Conservation (phyloP, 2,888 invertebrate genomes). For the Eilema depressum region DNA sequence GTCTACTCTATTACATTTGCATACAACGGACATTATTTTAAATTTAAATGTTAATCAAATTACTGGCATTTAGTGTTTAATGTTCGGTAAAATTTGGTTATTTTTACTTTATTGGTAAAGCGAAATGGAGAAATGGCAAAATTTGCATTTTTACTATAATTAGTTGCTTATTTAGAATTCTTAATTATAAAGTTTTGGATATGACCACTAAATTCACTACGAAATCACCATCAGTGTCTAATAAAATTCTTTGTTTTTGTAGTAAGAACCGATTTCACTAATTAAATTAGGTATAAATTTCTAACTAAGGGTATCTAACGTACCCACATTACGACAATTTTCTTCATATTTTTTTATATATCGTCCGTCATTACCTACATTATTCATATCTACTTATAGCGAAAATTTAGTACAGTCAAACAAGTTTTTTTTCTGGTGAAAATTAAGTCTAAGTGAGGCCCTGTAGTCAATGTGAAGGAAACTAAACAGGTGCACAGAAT, state of each 20-base stretch:
- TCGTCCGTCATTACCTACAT: too few relatives aligned
- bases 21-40: slow-evolving; percentile 50
- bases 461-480: slow-evolving; percentile 48
- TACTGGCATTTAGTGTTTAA: slow-evolving; percentile 47
- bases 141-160: slow-evolving; percentile 17
- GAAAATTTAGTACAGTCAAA: too few relatives aligned
- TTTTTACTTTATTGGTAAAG: slow-evolving; percentile 14
- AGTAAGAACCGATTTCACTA: not conserved
- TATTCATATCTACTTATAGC: too few relatives aligned
- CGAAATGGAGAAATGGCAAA: slow-evolving; percentile 10
- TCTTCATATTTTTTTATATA: not conserved
- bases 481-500: slow-evolving; percentile 57
- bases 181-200: not conserved
- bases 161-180: not conserved
- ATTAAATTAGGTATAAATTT: too few relatives aligned
- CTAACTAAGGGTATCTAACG: too few relatives aligned
- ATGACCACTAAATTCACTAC: not conserved
- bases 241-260: not conserved
- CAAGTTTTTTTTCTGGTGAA: not conserved
- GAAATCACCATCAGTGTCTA: not conserved
- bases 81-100: slow-evolving; percentile 36
- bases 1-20: slow-evolving; percentile 50
- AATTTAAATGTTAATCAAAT: slow-evolving; percentile 54
- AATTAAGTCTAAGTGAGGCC: slow-evolving; percentile 27
- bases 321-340: not conserved